Base-by-base conservation (phyloP, 2,888 invertebrate genomes). In the Nomada lathburiana region DNA sequence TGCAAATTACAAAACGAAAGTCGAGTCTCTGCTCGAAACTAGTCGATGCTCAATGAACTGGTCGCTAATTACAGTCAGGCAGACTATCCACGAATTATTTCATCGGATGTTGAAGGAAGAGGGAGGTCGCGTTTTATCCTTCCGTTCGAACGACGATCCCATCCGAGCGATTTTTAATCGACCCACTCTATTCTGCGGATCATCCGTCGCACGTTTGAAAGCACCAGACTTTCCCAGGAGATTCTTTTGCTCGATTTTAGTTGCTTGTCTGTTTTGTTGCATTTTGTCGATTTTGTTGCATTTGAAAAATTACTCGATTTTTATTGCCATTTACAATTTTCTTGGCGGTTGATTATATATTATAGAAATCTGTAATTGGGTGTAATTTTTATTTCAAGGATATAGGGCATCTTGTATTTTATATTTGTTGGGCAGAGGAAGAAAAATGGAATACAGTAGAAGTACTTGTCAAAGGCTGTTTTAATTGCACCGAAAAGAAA, bases 161-260 rank as follows among this genome's bases (percentile, higher is more conserved):
- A 76, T 84, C 79, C 83, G 82, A 88, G 84, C 85, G 86, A 89
- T 90, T 90, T 90, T 89, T 88, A 89, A 90, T 89, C 86, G 86
- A 72, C 76, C 83, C 67, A 67, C 77, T 69, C 59, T 29, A 68
- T 71, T 36, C 67, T 57, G 42, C 44, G 52, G 70, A 55, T 82
- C 63, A 67, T 71, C 70, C 70, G 59, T 60, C 76, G 64, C 29
- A 26, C 67, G 29, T 29, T 26, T 64, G 23, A n/a, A 26, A 67
- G 50, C 63, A 68, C 42, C 70, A 60, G 57, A 62, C 71, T 69
- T 73, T 65, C 64, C 55, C 68, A 11, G 55, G 50, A 69, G 69
- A 67, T 53, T 20, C 65, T 50, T 62, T 73, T 65, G 67, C 71
- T 70, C 62, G 42, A 78, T 76, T 74, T 67, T 72, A 64, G 11